These are phyloP conservation scores for Astur gentilis DNA, from an alignment of 2,113 vertebrate species.

Conservation along the genomic window DNA sequence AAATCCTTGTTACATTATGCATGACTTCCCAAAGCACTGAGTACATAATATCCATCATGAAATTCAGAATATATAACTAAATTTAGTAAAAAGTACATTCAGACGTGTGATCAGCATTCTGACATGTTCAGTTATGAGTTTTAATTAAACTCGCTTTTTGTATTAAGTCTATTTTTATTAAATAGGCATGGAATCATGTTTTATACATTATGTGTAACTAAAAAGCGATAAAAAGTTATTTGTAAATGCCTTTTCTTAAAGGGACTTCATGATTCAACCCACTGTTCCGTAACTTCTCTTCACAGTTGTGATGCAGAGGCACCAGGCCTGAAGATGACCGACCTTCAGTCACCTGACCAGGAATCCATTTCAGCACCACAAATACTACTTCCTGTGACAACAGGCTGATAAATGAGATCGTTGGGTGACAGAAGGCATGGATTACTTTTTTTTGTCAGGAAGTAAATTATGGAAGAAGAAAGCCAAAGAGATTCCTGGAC, in stretches of 20 bases:
- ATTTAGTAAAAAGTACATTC: slow-evolving; percentile 6
- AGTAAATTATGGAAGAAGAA: neutral
- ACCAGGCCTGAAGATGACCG: neutral
- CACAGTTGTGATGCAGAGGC: neutral
- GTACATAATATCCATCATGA: slow-evolving; percentile 43
- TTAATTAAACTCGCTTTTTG: slow-evolving; percentile 48
- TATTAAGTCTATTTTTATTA: slow-evolving; percentile 38
- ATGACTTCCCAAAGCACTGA: slow-evolving; percentile 39
- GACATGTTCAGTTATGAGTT: slow-evolving; percentile 20
- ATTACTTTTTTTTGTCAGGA: neutral
- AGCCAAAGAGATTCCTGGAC: neutral
- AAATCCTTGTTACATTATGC: slow-evolving; percentile 48
- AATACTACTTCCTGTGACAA: neutral
- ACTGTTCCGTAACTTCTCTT: neutral
- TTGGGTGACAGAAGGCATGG: neutral
- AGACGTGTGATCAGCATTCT: slow-evolving; percentile 4
- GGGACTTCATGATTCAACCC: neutral
- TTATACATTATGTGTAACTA: neutral
- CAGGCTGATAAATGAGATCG: neutral
- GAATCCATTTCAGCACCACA: neutral
- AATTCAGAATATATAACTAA: slow-evolving; percentile 45
- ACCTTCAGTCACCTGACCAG: neutral
- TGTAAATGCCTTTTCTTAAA: neutral
- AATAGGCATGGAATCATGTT: neutral
- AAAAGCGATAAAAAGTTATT: neutral